Evolutionary conservation across 2,797 vertebrate species (phyloP).

Genomic region (Poliocrania exsul): DNA sequence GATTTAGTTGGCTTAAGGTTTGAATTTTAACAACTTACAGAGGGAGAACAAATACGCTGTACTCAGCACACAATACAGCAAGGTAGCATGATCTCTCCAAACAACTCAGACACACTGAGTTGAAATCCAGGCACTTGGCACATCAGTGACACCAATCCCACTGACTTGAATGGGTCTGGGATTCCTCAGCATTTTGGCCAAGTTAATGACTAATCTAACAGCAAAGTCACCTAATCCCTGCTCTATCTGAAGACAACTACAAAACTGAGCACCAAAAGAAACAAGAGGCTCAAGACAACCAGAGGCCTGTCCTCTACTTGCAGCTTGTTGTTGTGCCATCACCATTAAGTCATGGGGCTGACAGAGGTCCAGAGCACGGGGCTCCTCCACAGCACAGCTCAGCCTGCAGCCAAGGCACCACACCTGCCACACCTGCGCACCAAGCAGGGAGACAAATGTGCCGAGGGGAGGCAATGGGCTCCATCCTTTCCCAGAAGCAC

Average conservation of each 20-base stretch:
- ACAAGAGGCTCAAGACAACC: neutral
- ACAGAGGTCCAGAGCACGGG: rapidly evolving
- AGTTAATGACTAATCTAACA: neutral
- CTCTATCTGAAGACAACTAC: neutral
- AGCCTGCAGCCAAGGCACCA: neutral
- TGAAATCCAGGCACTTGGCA: neutral
- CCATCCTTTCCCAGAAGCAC: neutral
- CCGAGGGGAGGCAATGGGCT: rapidly evolving
- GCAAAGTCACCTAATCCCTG: neutral
- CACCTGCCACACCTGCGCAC: rapidly evolving
- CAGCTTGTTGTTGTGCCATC: neutral
- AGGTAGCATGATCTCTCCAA: neutral
- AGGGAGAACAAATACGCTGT: neutral
- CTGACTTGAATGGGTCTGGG: neutral
- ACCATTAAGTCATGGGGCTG: rapidly evolving
- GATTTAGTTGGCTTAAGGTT: neutral
- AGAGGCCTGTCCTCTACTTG: neutral
- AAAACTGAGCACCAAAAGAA: neutral
- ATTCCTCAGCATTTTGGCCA: neutral
- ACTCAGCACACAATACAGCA: neutral
- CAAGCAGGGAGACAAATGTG: neutral
- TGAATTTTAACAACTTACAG: neutral
- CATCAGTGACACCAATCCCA: neutral
- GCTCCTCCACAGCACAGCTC: rapidly evolving
- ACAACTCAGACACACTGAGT: rapidly evolving